phyloP scores from a whole-genome alignment of 2,888 invertebrate genomes.

The Lacanobia wlatinum region DNA sequence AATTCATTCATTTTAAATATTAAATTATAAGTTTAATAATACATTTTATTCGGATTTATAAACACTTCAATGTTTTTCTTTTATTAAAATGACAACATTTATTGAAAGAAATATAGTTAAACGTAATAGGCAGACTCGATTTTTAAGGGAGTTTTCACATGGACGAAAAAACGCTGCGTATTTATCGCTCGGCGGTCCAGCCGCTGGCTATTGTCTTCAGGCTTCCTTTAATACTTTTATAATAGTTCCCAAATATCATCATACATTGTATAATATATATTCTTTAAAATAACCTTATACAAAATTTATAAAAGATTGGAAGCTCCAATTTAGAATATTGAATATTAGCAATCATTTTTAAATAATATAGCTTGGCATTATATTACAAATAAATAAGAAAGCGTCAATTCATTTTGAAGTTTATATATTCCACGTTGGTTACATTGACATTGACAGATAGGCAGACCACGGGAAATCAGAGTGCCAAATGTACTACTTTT shows the following conservation, averaged over 20 bases:
- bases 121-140: constrained; percentile 75
- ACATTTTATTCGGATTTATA: constrained; percentile 53
- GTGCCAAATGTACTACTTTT: too few species aligned
- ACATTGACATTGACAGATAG: neutral
- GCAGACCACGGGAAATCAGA: neutral
- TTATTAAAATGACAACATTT: constrained; percentile 58
- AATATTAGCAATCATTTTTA: neutral
- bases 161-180: constrained; percentile 71
- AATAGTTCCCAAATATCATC: neutral
- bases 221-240: constrained; percentile 38
- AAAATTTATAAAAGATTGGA: neutral
- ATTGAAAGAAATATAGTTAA: constrained; percentile 65
- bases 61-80: constrained; percentile 33
- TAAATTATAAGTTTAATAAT: constrained; percentile 29
- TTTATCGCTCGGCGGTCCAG: constrained; percentile 67
- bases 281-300: neutral
- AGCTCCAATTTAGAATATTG: neutral
- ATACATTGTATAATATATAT: neutral
- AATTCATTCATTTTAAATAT: constrained; percentile 28
- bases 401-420: neutral
- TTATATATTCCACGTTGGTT: neutral
- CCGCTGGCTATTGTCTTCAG: constrained; percentile 59
- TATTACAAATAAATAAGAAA: neutral
- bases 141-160: constrained; percentile 70
- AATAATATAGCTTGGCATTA: constrained; percentile 6